Evolutionary conservation across 2,113 vertebrate species (phyloP), one percentile per base, ranked within the genome.

Genomic region (Apaloderma vittatum): DNA sequence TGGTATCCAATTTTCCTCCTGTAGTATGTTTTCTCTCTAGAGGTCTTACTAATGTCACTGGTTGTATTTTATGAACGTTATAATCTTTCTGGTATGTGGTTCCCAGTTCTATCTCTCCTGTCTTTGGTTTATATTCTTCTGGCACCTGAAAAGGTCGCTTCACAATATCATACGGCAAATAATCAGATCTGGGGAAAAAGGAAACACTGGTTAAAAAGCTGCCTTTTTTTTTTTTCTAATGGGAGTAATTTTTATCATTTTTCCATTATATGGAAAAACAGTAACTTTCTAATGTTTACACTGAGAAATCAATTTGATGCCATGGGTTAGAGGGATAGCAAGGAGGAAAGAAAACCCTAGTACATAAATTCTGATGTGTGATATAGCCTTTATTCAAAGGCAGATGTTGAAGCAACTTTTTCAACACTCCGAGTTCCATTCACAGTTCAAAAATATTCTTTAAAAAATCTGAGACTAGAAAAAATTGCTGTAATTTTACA

Each of bases 31-130:
- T 90, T 95, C 96, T 98, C 82, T 98, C 98, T 97, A 76, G 78
- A 36, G 98, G 98, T 78, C 93, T 98, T 51, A 86, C 70, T 59
- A 97, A 88, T 45, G n/a, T 86, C 88, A 97, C 96, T 11, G 98
- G 98, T 61, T 98, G 97, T 54, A 98, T 91, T 93, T 98, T 93
- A 59, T 98, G 91, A 80, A 96, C 94, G 67, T 92, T 98, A 78
- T 98, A 99, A 97, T 99, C 98, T 88, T 36, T 97, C 57, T 93
- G 98, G 93, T 99, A 99, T 12, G 98, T 98, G 11, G 98, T 99
- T 54, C 86, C 97, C 57, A 98, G 95, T 59, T 99, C 98, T 46
- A 98, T 98, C 32, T 97, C 66, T 83, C 98, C 98, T 2, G 51
- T 70, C 20, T 88, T 97, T 21, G 98, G 98, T 94, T 97, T 98